Evolutionary conservation across 2,888 invertebrate species (phyloP), one percentile per base, ranked within the genome.

Genomic region (Apotomis turbidana): DNA sequence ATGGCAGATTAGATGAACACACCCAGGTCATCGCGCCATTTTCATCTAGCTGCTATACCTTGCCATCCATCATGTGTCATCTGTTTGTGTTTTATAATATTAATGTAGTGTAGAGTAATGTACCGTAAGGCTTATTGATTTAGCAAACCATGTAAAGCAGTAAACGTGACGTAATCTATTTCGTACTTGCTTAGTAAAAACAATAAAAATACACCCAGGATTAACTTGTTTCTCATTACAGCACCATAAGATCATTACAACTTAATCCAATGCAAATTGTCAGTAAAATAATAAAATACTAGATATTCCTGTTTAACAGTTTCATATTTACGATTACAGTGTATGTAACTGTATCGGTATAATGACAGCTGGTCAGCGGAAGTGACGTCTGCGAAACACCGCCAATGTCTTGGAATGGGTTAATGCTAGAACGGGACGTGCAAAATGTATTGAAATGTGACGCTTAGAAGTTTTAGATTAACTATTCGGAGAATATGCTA

Each of bases 331-430:
- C 36, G 71, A 67, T 71, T 71, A 60, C 49, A 61, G 13, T 27
- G 27, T 46, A 57, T 71, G 61, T 71, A 71, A 68, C 71, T 71
- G 67, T 71, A 61, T 44, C 44, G 12, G 10, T 41, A 54, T 61
- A 57, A 71, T 68, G 61, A 49, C 51, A 57, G 61, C 59, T n/a
- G 58, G 64, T 55, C 67, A 62, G 57, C 71, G 71, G 71, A 71
- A 58, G 67, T 67, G 44, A 71, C 38, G 13, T 61, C 54, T 8
- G 60, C 54, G 60, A 49, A 67, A 61, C 66, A 55, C 60, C 13
- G 49, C 52, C 12, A 27, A 57, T 57, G 9, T 46, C 49, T 49
- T 10, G 9, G 9, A 49, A 49, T 49, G 49, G 49, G 9, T 8
- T 49, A 10, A 10, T 49, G 9, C 49, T 49, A 49, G 3, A 44